Evolutionary conservation across 2,797 vertebrate species (phyloP).

Genomic region (Hafferia zeledoni): DNA sequence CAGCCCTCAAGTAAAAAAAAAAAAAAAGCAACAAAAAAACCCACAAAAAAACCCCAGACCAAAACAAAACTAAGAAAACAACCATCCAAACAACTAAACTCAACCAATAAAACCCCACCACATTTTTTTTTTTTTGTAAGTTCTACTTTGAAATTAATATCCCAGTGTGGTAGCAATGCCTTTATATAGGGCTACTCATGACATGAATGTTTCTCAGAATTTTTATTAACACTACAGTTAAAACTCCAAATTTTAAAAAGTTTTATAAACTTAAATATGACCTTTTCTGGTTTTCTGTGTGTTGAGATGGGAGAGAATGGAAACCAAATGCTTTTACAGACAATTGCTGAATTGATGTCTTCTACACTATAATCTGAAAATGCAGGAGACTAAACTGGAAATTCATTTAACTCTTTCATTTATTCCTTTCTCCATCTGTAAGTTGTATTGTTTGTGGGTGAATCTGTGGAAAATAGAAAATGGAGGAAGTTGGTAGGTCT

Average conservation of each 20-base stretch:
- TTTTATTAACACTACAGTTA: not conserved
- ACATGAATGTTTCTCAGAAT: not conserved
- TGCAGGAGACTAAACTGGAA: not conserved
- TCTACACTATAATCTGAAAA: not conserved
- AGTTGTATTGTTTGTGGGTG: not conserved
- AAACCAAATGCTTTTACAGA: not conserved
- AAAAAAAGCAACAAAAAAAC: not conserved
- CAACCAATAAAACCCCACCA: not conserved
- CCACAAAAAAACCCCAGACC: no score
- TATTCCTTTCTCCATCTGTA: not conserved
- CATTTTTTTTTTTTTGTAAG: not conserved
- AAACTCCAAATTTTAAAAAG: not conserved
- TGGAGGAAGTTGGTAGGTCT: not conserved
- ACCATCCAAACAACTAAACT: not conserved
- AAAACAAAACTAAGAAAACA: not conserved
- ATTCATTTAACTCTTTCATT: not conserved
- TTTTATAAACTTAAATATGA: not conserved
- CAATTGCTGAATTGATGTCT: not conserved
- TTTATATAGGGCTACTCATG: not conserved
- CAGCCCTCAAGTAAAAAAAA: not conserved
- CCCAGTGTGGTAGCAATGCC: not conserved
- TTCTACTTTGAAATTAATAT: not conserved
- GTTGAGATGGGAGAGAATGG: not conserved
- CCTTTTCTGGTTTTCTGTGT: not conserved
- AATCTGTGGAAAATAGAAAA: not conserved